Percentiles rank a stretch among this genome's conserved stretches.
These are phyloP conservation scores for Cephus rjabovi DNA, from an alignment of 2,888 invertebrate genomes.

Conservation along the genomic window DNA sequence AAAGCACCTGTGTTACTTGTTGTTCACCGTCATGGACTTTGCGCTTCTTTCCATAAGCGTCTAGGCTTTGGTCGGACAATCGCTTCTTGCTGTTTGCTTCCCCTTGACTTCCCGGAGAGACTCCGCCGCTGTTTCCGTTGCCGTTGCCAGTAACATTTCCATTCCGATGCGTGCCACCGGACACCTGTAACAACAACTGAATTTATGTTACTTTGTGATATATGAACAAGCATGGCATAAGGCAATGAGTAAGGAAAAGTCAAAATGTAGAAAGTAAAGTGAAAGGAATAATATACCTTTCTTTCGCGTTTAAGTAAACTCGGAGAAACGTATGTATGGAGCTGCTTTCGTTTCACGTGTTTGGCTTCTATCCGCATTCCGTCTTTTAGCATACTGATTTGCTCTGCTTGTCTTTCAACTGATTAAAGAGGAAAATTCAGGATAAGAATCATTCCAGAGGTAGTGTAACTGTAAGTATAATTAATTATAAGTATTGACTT, in stretches of 20 bases:
- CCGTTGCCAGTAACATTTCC: constrained; percentile 50
- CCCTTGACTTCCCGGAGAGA: constrained; percentile 47
- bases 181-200: constrained; percentile 35
- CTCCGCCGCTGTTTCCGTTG: constrained; percentile 38
- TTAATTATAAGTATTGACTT: constrained; percentile 55
- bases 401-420: constrained; percentile 75
- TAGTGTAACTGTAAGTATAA: not conserved
- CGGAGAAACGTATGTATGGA: constrained; percentile 79
- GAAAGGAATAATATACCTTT: constrained; percentile 65
- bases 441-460: not conserved
- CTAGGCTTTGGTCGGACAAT: constrained; percentile 46
- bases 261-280: not conserved
- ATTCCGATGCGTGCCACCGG: constrained; percentile 47
- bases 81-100: constrained; percentile 44
- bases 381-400: constrained; percentile 74
- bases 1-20: constrained; percentile 46
- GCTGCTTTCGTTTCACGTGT: constrained; percentile 85
- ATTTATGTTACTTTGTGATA: not conserved
- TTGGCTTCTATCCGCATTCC: constrained; percentile 87
- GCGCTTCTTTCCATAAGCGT: constrained; percentile 46
- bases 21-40: constrained; percentile 42
- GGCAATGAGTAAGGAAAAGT: not conserved
- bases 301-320: constrained; percentile 79
- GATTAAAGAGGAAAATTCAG: constrained; percentile 31
- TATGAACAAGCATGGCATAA: not conserved